Evolutionary conservation across 2,797 vertebrate species (phyloP), one percentile per base, ranked within the genome.

Genomic region (Xiphorhynchus erythropygius): DNA sequence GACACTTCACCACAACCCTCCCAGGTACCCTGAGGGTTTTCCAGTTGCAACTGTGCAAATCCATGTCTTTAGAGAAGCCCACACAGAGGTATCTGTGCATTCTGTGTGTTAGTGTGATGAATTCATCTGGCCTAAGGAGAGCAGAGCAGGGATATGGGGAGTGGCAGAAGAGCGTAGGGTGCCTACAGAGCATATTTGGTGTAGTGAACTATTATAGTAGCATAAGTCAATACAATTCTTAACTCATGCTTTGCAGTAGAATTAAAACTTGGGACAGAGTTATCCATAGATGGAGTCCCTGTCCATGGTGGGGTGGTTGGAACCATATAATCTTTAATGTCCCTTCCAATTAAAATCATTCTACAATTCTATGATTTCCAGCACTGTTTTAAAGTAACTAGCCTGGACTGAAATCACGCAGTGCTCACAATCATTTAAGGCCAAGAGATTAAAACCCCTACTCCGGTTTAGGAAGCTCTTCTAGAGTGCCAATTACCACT

Each of bases 251-350:
- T 80, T 86, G 32, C 10, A 64, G 37, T 5, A 60, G 41, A 74
- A 53, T 27, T 13, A 63, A 76, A 77, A 39, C 24, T 2, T 64
- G 33, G 14, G 44, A 49, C 17, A 64, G 57, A 80, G 83, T 52
- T 44, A 60, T 19, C 33, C 24, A 13, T 30, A 64, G 18, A 46
- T 56, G 35, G 13, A 9, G 4, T 5, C 5, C 21, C 24, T 18
- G 56, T 11, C 5, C 21, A 32, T 6, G n/a, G 12, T 0, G 0
- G 33, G 10, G 17, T 10, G 5, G 2, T 10, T 77, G 25, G 25
- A 65, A 28, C 2, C 39, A 46, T 22, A 12, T 6, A 33, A 7
- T 28, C 22, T 46, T 65, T 52, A 17, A 53, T 12, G 12, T 28
- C 13, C 3, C 71, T 57, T 57, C 42, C 28, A 52, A 46, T 30